Base-by-base conservation (phyloP, 2,797 vertebrate genomes). In the Smutsia temminckii region DNA sequence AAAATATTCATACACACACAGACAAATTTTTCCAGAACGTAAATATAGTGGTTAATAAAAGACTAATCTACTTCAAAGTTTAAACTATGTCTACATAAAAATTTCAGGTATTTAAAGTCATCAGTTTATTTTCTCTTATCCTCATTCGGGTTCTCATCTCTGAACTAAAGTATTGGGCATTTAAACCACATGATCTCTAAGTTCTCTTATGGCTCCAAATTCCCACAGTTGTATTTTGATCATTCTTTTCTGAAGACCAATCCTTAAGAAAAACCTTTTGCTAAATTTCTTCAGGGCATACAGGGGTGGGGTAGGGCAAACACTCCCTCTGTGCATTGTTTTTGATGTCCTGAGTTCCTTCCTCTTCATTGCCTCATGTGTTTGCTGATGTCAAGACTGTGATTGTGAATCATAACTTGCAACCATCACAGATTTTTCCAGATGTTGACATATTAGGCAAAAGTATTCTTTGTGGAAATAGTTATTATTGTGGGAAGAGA, bases 381-480 rank as follows among this genome's bases (percentile, higher is more conserved):
- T 91, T 78, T 83, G 53, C 59, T 95, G 95, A 88, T 91, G 89
- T 84, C 85, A 91, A 89, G 40, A 11, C 42, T 92, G 86, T 79
- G 46, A 59, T 21, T 83, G 32, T 40, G 79, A 95, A 91, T 89
- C 84, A 79, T 83, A 93, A 92, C 17, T 57, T 93, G 20, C 0
- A 2, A 49, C 34, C 32, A 46, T 29, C n/a, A 53, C 81, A 93
- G 53, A 81, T 57, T 92, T 46, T 96, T 97, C 92, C 96, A 98
- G 93, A 91, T 92, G 53, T 95, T 97, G 95, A 84, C 85, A 93
- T 66, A 78, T 86, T 81, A 95, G 6, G 66, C 64, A 95, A 75
- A 69, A 23, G 29, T n/a, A 57, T 46, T 96, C 55, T 97, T 97
- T 92, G 25, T 81, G 85, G 72, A 57, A 97, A 59, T 7, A 80